Evolutionary conservation across 2,888 invertebrate species (phyloP).

Genomic region (Acanthococcus lagerstroemiae): DNA sequence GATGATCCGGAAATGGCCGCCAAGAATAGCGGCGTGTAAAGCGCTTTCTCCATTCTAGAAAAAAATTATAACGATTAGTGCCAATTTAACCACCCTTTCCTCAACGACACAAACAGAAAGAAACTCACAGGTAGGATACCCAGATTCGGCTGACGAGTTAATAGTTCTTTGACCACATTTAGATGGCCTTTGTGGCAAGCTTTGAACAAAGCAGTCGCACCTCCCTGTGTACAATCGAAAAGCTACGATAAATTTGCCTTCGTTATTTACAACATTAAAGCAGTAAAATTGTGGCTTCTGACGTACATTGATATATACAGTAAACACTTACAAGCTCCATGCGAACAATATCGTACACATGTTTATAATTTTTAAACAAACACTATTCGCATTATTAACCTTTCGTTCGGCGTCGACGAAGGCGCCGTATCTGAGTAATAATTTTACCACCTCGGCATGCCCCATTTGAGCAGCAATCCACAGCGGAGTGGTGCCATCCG

Average conservation of each 20-base stretch:
- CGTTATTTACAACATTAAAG: not conserved
- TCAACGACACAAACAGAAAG: not conserved
- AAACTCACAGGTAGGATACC: conserved; percentile 65
- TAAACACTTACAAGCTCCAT: not conserved
- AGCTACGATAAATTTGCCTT: conserved; percentile 4
- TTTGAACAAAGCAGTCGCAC: conserved; percentile 88
- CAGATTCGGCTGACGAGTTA: conserved; percentile 71
- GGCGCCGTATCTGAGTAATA: conserved; percentile 68
- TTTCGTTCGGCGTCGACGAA: conserved; percentile 68
- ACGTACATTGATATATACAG: too few relatives aligned
- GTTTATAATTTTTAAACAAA: too few relatives aligned
- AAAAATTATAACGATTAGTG: conserved; percentile 31
- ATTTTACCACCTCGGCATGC: conserved; percentile 66
- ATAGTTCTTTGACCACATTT: conserved; percentile 71
- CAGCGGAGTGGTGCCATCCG: conserved; percentile 77
- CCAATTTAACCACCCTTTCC: not conserved
- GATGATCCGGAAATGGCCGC: conserved; percentile 70
- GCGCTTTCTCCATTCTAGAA: conserved; percentile 82
- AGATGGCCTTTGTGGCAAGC: conserved; percentile 90
- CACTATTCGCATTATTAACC: conserved; percentile 49
- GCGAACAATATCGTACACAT: not conserved
- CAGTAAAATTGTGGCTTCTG: too few relatives aligned
- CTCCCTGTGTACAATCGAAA: conserved; percentile 70
- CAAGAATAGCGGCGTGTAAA: conserved; percentile 81
- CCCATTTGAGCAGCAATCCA: conserved; percentile 97